phyloP scores from a whole-genome alignment of 2,888 invertebrate genomes.

The Tenthredo livida region DNA sequence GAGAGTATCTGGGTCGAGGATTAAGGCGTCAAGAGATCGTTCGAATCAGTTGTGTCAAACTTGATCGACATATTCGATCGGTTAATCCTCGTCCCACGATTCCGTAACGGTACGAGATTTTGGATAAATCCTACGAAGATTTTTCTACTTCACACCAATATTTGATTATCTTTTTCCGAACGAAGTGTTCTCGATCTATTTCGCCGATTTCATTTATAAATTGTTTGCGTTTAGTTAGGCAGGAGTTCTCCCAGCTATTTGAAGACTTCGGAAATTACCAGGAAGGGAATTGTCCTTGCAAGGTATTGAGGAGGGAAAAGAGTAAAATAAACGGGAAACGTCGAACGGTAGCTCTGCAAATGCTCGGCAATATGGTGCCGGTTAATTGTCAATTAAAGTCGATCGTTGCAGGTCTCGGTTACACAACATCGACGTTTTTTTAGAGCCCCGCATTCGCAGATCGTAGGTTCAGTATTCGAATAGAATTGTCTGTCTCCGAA shows the following conservation, averaged over 20 bases:
- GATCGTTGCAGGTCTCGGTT: neutral
- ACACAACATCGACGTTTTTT: neutral
- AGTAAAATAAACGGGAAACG: neutral
- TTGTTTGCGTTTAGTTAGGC: neutral
- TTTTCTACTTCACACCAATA: neutral
- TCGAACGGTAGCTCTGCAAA: neutral
- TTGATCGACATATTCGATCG: conserved; percentile 4
- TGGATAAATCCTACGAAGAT: neutral
- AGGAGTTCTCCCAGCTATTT: neutral
- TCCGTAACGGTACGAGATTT: neutral
- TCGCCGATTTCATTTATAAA: neutral
- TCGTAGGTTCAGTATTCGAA: neutral
- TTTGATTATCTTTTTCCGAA: neutral
- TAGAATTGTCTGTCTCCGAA: neutral
- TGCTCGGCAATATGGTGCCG: neutral
- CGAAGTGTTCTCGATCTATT: neutral
- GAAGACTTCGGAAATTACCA: neutral
- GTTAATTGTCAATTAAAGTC: conserved; percentile 10
- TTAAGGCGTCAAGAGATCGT: conserved; percentile 25
- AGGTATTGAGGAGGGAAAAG: neutral
- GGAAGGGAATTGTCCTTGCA: neutral
- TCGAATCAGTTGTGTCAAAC: neutral
- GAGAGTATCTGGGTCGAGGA: conserved; percentile 1
- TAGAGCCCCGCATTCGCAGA: neutral
- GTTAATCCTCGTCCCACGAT: neutral